Conservation (phyloP, 2,888 invertebrate genomes). For the Noctuana brunneofusca region DNA sequence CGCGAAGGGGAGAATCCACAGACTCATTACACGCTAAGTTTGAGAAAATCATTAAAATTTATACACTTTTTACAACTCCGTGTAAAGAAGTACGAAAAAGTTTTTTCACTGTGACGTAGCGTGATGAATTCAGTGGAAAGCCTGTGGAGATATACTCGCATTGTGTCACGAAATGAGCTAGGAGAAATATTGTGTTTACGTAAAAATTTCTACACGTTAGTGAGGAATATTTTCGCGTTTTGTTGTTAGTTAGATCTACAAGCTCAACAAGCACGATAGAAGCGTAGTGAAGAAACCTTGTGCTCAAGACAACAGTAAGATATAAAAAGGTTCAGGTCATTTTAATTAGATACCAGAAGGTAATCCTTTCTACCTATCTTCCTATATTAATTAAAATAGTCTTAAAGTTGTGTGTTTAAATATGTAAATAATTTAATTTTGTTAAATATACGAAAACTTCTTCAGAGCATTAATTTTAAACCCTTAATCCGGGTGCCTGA, state of each 20-base stretch:
- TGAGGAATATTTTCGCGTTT: too few relatives aligned
- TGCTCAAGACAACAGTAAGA: too few relatives aligned
- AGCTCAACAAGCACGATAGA: too few relatives aligned
- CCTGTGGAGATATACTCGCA: not conserved
- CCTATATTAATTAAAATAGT: too few relatives aligned
- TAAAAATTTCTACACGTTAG: not conserved
- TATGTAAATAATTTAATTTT: conserved; percentile 1
- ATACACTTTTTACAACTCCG: conserved; percentile 60
- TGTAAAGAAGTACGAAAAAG: conserved; percentile 62
- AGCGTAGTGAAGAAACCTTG: too few relatives aligned
- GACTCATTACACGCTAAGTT: conserved; percentile 64
- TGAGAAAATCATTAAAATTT: conserved; percentile 72
- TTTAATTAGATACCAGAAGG: too few relatives aligned
- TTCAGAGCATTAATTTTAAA: conserved; percentile 15
- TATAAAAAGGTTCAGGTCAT: too few relatives aligned
- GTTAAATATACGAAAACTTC: conserved; percentile 2
- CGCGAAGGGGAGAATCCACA: conserved; percentile 40
- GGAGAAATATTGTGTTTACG: not conserved
- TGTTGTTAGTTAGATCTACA: too few relatives aligned
- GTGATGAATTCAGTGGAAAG: conserved; percentile 14
- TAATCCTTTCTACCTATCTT: too few relatives aligned
- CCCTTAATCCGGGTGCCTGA: conserved; percentile 9
- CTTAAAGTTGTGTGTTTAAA: not conserved
- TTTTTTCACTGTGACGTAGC: conserved; percentile 23
- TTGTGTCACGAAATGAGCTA: not conserved